phyloP scores from a whole-genome alignment of 2,113 vertebrate genomes.

The Recurvirostra avosetta region DNA sequence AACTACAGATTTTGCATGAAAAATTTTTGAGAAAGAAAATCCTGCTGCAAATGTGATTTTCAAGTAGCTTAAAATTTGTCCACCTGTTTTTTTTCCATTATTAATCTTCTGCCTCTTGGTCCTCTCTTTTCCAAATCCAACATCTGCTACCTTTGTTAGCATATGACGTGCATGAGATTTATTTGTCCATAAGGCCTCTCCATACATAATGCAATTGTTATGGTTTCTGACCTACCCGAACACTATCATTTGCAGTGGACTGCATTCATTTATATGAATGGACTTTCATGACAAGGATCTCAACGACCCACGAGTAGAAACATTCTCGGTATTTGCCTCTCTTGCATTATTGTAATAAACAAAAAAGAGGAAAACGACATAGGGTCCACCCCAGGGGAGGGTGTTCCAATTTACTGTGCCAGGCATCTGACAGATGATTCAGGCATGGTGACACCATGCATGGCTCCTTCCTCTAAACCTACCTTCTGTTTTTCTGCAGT shows the following conservation, averaged over 20 bases:
- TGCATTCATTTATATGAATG: neutral
- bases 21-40: neutral
- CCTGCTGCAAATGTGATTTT: neutral
- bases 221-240: neutral
- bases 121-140: neutral
- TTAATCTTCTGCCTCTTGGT: conserved; percentile 10
- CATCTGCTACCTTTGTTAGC: conserved; percentile 18
- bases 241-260: neutral
- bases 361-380: neutral
- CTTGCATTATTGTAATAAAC: neutral
- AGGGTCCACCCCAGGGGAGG: neutral
- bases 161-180: neutral
- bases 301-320: neutral
- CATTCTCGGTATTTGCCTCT: neutral
- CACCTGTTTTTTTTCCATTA: neutral
- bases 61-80: neutral
- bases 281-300: neutral
- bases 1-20: neutral
- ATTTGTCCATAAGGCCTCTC: neutral
- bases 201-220: neutral
- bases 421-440: neutral
- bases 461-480: neutral
- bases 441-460: neutral
- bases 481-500: neutral
- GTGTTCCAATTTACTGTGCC: neutral